Evolutionary conservation across 1,140 invertebrate genomes (phyloP).

Genomic region (Temnothorax curvispinosus): DNA sequence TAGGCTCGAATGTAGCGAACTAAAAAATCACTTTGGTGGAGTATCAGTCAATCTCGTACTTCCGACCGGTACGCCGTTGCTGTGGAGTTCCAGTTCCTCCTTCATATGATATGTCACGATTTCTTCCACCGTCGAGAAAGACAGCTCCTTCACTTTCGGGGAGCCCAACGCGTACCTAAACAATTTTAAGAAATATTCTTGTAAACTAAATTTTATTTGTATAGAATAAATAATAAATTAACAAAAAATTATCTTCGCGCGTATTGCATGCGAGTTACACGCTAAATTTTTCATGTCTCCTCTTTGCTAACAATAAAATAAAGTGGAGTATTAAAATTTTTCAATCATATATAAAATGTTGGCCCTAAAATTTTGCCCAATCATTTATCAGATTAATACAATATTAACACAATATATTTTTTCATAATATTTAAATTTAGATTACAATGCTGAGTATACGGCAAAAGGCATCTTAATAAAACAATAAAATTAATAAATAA

Average conservation of each 20-base stretch:
- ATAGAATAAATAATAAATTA: not conserved
- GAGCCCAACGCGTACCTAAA: constrained; percentile 82
- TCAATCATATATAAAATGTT: constrained; percentile 5
- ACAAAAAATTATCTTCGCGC: not conserved
- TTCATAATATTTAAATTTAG: constrained; percentile 3
- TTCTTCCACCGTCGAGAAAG: constrained; percentile 82
- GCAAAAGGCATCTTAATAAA: constrained; percentile 15
- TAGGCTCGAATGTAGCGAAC: not conserved
- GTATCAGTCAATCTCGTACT: constrained; percentile 81
- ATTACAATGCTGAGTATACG: constrained; percentile 29
- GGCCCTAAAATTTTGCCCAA: constrained; percentile 8
- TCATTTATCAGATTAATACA: constrained; percentile 6
- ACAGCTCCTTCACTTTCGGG: constrained; percentile 78
- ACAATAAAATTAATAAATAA: not conserved
- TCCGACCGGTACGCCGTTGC: constrained; percentile 79
- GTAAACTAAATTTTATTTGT: not conserved
- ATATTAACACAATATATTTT: not conserved
- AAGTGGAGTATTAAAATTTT: not conserved
- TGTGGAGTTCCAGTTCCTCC: constrained; percentile 80
- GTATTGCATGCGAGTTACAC: not conserved
- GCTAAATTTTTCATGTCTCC: not conserved
- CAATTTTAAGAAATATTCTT: not conserved
- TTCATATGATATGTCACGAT: constrained; percentile 79
- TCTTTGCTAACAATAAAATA: not conserved
- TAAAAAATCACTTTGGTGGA: constrained; percentile 74